Conservation (phyloP, 2,113 vertebrate genomes). For the Morone chrysops region DNA sequence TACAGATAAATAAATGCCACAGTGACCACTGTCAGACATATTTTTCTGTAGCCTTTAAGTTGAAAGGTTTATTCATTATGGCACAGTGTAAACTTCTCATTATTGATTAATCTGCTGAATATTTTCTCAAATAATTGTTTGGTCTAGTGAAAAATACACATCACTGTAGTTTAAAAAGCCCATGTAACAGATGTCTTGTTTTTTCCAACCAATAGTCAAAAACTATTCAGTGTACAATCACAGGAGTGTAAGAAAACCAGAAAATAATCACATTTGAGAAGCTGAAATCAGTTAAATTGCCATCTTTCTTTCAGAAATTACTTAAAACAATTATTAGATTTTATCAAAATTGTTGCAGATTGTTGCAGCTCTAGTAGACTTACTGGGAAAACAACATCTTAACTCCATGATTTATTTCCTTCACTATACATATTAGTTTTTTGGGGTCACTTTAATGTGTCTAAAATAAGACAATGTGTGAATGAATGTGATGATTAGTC, state of each 20-base stretch:
- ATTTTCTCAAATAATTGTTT: no score
- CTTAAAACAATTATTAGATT: neutral
- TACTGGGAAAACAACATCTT: neutral
- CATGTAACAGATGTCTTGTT: neutral
- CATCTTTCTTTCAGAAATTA: neutral
- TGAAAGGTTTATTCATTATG: slow-evolving; percentile 4
- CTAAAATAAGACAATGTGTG: neutral
- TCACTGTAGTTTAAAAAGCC: neutral
- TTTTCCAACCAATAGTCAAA: neutral
- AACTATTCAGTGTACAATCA: neutral
- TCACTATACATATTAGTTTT: neutral
- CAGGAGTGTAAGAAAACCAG: neutral
- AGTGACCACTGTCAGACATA: slow-evolving; percentile 13
- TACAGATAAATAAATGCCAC: slow-evolving; percentile 26
- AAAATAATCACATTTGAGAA: neutral
- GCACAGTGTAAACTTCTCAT: neutral
- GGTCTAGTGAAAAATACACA: neutral
- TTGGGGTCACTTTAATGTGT: neutral
- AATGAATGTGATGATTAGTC: neutral
- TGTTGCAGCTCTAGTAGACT: neutral
- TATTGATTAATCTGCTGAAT: neutral
- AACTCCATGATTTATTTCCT: neutral
- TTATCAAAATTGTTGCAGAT: neutral
- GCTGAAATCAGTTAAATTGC: neutral
- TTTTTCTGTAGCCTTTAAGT: neutral